phyloP scores from a whole-genome alignment of 2,113 vertebrate genomes.

The Albula goreensis region DNA sequence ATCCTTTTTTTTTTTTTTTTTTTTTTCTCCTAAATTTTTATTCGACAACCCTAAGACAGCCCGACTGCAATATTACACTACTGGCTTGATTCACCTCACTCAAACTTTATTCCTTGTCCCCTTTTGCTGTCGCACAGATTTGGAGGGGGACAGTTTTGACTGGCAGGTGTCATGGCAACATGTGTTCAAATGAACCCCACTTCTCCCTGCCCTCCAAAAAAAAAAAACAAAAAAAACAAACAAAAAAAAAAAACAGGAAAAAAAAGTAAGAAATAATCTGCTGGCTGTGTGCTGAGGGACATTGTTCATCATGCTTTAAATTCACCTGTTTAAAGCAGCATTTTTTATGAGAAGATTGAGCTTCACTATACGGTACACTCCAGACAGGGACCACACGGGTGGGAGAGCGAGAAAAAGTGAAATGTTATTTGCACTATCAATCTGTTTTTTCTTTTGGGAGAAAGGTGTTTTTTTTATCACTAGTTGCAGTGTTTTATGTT shows the following conservation, averaged over 20 bases:
- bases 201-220: constrained; percentile 8
- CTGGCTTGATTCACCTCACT: constrained; percentile 60
- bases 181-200: neutral
- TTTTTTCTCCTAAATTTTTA: constrained; percentile 19
- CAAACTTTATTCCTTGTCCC: constrained; percentile 28
- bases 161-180: constrained; percentile 42
- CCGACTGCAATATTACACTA: constrained; percentile 59
- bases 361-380: constrained; percentile 61
- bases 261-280: neutral
- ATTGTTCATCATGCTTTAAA: constrained; percentile 42
- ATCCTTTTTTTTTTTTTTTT: constrained; percentile 32
- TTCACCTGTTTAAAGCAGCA: constrained; percentile 34
- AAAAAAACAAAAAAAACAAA: neutral
- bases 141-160: constrained; percentile 50
- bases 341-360: constrained; percentile 25
- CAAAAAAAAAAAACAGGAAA: neutral
- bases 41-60: constrained; percentile 41
- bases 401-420: constrained; percentile 35
- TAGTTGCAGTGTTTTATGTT: constrained; percentile 46
- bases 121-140: constrained; percentile 33
- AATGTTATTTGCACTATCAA: constrained; percentile 60
- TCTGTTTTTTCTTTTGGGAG: constrained; percentile 32
- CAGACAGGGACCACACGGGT: constrained; percentile 40
- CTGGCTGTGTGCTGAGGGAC: constrained; percentile 26
- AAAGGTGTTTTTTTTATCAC: constrained; percentile 50